Conservation (phyloP, 2,113 vertebrate genomes). For the Brienomyrus brachyistius region DNA sequence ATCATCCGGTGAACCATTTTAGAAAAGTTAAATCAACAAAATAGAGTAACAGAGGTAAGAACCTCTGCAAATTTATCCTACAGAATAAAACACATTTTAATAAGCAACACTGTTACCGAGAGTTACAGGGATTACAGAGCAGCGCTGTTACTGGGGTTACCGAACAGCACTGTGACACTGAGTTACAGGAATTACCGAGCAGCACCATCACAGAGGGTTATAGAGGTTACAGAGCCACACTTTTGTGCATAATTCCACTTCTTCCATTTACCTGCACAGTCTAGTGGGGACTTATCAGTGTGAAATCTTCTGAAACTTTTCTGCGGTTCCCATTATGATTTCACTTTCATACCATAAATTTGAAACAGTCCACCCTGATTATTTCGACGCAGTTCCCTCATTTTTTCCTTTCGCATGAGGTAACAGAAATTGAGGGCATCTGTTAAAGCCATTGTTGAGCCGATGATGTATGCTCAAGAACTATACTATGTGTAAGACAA, state of each 20-base stretch:
- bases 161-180: background rate
- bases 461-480: background rate
- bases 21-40: background rate
- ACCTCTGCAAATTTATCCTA: conserved; percentile 19
- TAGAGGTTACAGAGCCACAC: background rate
- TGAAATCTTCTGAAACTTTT: background rate
- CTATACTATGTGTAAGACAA: background rate
- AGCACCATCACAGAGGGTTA: no score
- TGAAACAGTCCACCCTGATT: background rate
- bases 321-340: background rate
- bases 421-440: background rate
- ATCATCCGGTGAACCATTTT: background rate
- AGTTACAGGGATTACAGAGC: no score
- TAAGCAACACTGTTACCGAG: background rate
- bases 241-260: background rate
- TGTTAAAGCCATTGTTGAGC: background rate
- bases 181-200: no score
- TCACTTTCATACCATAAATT: background rate
- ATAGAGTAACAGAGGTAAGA: background rate
- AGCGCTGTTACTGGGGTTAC: background rate
- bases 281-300: background rate
- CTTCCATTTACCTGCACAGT: background rate
- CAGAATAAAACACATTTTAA: conserved; percentile 32
- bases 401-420: background rate
- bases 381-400: background rate